Conservation (phyloP, 2,113 vertebrate genomes). For the Eclectus roratus region DNA sequence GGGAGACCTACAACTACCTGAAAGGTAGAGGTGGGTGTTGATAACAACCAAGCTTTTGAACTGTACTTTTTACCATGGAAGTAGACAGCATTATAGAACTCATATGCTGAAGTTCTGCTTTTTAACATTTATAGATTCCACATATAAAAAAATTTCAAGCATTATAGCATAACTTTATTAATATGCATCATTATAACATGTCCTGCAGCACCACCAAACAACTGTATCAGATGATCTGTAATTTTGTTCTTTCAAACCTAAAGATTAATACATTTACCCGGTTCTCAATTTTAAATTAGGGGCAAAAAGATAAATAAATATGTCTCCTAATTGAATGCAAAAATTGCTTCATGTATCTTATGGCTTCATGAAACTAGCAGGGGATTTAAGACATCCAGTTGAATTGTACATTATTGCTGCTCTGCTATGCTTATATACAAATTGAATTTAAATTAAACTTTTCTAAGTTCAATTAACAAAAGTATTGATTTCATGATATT, state of each 20-base stretch:
- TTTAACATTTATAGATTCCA: neutral
- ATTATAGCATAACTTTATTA: neutral
- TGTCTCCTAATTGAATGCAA: neutral
- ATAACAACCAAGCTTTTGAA: neutral
- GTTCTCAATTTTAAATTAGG: neutral
- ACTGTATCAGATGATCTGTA: neutral
- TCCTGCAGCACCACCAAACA: neutral
- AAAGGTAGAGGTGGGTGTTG: neutral
- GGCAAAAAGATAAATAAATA: neutral
- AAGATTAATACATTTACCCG: neutral
- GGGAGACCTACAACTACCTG: neutral
- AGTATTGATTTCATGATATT: neutral
- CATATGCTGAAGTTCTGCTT: neutral
- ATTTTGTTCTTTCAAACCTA: neutral
- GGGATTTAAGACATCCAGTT: neutral
- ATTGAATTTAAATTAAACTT: neutral
- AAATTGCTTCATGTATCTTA: constrained; percentile 1
- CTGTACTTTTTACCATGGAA: neutral
- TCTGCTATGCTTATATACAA: constrained; percentile 6
- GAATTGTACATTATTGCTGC: neutral
- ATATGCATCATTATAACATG: neutral
- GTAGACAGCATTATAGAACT: neutral
- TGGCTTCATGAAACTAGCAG: neutral
- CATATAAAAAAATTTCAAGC: neutral
- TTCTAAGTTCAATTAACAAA: constrained; percentile 28